Evolutionary conservation across 2,797 vertebrate species (phyloP).

Genomic region (Hirundo rustica): DNA sequence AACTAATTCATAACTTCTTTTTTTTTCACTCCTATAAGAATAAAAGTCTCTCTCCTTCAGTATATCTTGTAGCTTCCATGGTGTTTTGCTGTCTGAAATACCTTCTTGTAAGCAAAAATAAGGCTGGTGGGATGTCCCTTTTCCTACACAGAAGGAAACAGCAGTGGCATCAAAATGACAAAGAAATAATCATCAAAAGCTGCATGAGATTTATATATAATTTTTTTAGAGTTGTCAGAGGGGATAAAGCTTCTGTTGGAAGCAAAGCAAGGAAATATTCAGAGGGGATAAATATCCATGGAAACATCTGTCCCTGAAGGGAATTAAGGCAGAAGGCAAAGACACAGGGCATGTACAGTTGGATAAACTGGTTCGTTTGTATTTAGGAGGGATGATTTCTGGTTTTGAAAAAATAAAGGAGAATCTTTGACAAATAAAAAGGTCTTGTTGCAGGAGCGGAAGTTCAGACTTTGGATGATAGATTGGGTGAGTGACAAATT

Average conservation of each 20-base stretch:
- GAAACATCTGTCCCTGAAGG: not conserved
- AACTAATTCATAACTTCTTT: not conserved
- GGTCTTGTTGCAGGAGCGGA: not conserved
- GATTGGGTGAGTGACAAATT: not conserved
- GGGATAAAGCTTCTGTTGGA: not conserved
- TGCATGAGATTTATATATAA: not conserved
- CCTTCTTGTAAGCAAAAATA: not conserved
- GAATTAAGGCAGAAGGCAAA: not conserved
- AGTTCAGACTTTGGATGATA: not conserved
- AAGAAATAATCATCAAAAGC: slow-evolving; percentile 8
- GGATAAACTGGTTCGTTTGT: not conserved
- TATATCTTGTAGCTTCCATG: not conserved
- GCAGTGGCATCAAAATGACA: not conserved
- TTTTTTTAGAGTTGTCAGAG: not conserved
- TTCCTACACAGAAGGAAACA: not conserved
- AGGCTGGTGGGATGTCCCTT: not conserved
- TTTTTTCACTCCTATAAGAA: not conserved
- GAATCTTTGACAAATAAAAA: not conserved
- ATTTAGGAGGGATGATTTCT: not conserved
- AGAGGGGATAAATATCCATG: not conserved
- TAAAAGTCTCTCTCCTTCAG: not conserved
- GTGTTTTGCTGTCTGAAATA: not conserved
- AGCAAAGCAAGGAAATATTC: not conserved
- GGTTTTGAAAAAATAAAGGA: not conserved
- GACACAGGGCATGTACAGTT: not conserved